These are phyloP conservation scores for Agrotis segetum DNA, from an alignment of 2,888 invertebrate genomes.

Conservation along the genomic window DNA sequence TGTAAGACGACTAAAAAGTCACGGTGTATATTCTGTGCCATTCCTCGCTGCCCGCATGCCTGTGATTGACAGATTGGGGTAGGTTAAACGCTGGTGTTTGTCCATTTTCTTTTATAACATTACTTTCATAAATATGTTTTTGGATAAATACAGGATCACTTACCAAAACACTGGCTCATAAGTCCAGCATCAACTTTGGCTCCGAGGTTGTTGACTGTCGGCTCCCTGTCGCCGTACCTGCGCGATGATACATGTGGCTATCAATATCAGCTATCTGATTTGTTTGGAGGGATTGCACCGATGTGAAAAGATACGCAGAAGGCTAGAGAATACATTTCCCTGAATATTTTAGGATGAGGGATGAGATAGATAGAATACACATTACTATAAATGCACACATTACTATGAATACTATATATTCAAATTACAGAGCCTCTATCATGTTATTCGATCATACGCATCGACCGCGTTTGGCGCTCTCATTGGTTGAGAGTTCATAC, in stretches of 20 bases:
- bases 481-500: too few relatives aligned
- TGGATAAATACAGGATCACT: constrained; percentile 34
- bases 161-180: constrained; percentile 89
- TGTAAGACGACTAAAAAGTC: too few relatives aligned
- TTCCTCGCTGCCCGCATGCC: too few relatives aligned
- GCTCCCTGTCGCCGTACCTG: constrained; percentile 88
- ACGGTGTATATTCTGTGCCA: too few relatives aligned
- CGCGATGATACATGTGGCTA: constrained; percentile 15
- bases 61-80: too few relatives aligned
- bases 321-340: neutral
- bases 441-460: too few relatives aligned
- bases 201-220: constrained; percentile 87
- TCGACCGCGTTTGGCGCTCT: too few relatives aligned
- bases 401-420: too few relatives aligned
- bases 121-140: too few relatives aligned
- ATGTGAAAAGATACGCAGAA: neutral
- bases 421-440: too few relatives aligned
- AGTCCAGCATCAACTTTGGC: constrained; percentile 88
- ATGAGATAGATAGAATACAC: neutral
- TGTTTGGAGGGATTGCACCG: neutral
- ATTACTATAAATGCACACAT: neutral
- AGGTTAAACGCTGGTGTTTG: too few relatives aligned
- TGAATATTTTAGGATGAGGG: neutral
- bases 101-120: too few relatives aligned
- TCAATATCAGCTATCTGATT: constrained; percentile 16